Evolutionary conservation across 1,140 invertebrate genomes (phyloP).

Genomic region (Melanaphis sacchari): DNA sequence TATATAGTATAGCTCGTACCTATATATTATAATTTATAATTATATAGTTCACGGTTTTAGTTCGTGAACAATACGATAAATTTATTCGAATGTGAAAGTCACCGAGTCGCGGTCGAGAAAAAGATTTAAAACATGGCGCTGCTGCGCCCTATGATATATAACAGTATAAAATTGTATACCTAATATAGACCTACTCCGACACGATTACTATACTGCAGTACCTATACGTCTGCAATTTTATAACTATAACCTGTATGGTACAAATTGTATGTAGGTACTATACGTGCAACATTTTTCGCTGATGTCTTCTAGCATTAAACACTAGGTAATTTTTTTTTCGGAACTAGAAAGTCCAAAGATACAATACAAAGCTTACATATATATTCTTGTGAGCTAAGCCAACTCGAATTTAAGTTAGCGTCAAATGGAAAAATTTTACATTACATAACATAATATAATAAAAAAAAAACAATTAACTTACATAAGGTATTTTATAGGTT

Average conservation of each 20-base stretch:
- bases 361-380: background rate
- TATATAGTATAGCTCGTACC: background rate
- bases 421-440: background rate
- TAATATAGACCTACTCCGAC: background rate
- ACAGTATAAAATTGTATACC: background rate
- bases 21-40: slow-evolving; percentile 12
- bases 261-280: too few species aligned
- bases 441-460: background rate
- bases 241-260: too few species aligned
- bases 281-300: background rate
- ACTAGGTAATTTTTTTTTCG: too few species aligned
- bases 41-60: background rate
- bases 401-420: background rate
- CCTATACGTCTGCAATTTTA: background rate
- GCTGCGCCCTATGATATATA: background rate
- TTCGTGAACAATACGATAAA: background rate
- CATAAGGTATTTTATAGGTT: background rate
- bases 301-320: background rate
- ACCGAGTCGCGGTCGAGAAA: background rate
- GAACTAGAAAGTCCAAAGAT: too few species aligned
- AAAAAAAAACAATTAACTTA: background rate
- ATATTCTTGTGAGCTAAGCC: too few species aligned
- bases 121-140: background rate
- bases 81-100: slow-evolving; percentile 4
- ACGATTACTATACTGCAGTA: background rate